Evolutionary conservation across 1,140 invertebrate species (phyloP), one percentile per base, ranked within the genome.

Genomic region (Apis cerana): DNA sequence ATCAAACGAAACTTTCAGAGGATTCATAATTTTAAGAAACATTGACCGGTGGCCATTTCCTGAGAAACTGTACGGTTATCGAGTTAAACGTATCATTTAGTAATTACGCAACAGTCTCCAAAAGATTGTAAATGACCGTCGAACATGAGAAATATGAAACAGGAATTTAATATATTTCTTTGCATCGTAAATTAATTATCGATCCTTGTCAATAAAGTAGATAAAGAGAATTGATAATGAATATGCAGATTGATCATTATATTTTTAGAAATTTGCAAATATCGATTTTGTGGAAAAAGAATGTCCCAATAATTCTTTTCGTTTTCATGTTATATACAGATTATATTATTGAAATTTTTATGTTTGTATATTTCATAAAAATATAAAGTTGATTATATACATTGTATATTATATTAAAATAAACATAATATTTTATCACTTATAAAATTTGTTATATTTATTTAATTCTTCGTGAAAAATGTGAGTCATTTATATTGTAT

Each of bases 141-240:
- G 62, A 64, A 33, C 23, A 19, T 15, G 17, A 1, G 15, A 2
- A n/a, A n/a, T n/a, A 10, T 33, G 27, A 64, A 64, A 64, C 61
- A 43, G 19, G 23, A 15, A 67, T 43, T 43, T 67, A 43, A 68
- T 12, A 48, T 21, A 13, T 68, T 48, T 48, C 65, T 43, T 48
- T n/a, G 43, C 65, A 67, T 68, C 43, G 19, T 68, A n/a, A 48
- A 68, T 68, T 68, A 68, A 68, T 68, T 21, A 67, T 21, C 1
- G 43, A 21, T 19, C 19, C 15, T 15, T 64, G 27, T 5, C 33
- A 68, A 7, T n/a, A 68, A 68, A 33, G 2, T 33, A 3, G 33
- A 19, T 68, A 68, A 19, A 11, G 12, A 11, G 11, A n/a, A 48
- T 21, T 48, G 17, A 43, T 13, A 27, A 48, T 2, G 43, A 43